These are phyloP conservation scores for Serripes groenlandicus DNA, from an alignment of 2,888 invertebrate genomes.

Conservation along the genomic window DNA sequence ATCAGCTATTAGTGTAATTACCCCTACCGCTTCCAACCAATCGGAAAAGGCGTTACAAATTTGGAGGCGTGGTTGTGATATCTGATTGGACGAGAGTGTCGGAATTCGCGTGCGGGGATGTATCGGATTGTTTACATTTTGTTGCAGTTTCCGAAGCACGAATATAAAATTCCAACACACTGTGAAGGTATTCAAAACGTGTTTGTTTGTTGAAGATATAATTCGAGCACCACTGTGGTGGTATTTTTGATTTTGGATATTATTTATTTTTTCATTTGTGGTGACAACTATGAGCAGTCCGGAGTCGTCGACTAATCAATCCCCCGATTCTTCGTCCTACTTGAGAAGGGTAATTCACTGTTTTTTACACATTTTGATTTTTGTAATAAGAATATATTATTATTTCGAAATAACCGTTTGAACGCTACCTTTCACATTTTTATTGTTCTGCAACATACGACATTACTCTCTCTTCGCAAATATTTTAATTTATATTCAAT, in stretches of 20 bases:
- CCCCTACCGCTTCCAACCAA: constrained; percentile 7
- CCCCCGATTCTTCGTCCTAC: constrained; percentile 9
- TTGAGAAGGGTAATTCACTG: constrained; percentile 18
- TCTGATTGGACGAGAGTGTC: constrained; percentile 30
- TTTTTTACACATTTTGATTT: neutral
- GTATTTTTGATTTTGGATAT: neutral
- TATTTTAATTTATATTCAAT: no score
- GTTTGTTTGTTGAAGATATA: constrained; percentile 8
- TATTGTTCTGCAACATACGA: no score
- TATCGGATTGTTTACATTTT: constrained; percentile 41
- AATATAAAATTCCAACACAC: constrained; percentile 21
- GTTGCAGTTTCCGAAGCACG: constrained; percentile 3
- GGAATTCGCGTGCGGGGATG: constrained; percentile 24
- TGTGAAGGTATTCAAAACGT: constrained; percentile 9
- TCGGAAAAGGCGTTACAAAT: constrained; percentile 32
- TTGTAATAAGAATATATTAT: no score
- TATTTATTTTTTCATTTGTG: neutral
- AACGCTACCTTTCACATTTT: no score
- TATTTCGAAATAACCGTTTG: no score
- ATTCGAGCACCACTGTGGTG: neutral
- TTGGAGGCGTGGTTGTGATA: constrained; percentile 5
- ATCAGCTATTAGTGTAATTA: constrained; percentile 10
- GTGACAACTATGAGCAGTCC: constrained; percentile 16
- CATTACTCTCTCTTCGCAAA: no score
- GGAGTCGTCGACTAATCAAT: neutral